These are phyloP conservation scores for Tinea trinotella DNA, from an alignment of 2,888 invertebrate species.

Conservation along the genomic window DNA sequence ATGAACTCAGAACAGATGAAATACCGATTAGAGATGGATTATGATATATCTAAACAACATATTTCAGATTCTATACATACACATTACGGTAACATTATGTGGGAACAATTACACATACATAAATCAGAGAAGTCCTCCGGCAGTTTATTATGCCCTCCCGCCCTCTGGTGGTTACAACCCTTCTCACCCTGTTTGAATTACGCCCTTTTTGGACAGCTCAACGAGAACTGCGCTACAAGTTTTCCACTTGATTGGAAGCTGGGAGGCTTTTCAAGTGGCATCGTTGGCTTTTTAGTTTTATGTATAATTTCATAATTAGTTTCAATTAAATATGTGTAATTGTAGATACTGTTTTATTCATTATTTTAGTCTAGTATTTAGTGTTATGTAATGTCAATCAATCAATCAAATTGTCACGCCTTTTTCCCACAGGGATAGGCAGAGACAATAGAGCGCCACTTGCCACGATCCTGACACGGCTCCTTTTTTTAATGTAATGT, in stretches of 20 bases:
- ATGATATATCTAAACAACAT: slow-evolving; percentile 6
- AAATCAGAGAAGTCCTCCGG: slow-evolving; percentile 54
- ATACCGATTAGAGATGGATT: background rate
- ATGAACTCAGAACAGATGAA: background rate
- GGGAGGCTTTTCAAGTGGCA: background rate
- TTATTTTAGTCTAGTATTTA: too few relatives aligned
- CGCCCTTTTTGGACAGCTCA: slow-evolving; percentile 39
- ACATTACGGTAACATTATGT: slow-evolving; percentile 42
- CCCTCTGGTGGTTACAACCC: slow-evolving; percentile 48
- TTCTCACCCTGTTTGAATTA: slow-evolving; percentile 38
- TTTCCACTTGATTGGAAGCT: slow-evolving; percentile 17
- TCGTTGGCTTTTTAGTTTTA: background rate
- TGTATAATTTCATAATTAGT: too few relatives aligned
- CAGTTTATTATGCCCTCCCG: slow-evolving; percentile 48
- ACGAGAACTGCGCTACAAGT: slow-evolving; percentile 17
- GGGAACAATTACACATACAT: slow-evolving; percentile 64
- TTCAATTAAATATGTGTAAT: too few relatives aligned
- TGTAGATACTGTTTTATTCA: too few relatives aligned
- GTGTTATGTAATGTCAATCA: too few relatives aligned
- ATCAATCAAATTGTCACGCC: too few relatives aligned
- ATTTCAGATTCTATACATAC: slow-evolving; percentile 11
- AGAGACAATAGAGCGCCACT: too few relatives aligned
- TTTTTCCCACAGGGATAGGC: too few relatives aligned
- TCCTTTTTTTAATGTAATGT: too few relatives aligned
- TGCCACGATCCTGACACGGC: too few relatives aligned